These are phyloP conservation scores for Guaruba guarouba DNA, from an alignment of 2,113 vertebrate species.

Conservation along the genomic window DNA sequence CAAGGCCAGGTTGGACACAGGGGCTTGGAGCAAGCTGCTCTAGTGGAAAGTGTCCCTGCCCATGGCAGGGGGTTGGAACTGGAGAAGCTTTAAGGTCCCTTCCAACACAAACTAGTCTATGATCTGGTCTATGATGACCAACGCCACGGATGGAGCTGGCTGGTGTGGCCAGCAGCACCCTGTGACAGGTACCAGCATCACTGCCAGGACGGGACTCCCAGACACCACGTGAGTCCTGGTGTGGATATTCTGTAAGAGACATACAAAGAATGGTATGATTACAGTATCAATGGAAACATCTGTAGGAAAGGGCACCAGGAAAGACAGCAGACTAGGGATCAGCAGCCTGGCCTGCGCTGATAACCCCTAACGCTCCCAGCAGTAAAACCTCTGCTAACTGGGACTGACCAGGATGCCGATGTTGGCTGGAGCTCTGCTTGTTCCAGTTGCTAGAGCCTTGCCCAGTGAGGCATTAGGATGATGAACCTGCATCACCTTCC, in stretches of 20 bases:
- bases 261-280: neutral
- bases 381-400: neutral
- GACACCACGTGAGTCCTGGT: neutral
- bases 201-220: accelerated
- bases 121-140: neutral
- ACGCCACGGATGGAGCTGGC: neutral
- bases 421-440: neutral
- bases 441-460: neutral
- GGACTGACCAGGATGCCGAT: neutral
- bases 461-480: neutral
- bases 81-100: neutral
- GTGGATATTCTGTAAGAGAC: neutral
- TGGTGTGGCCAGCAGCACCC: accelerated
- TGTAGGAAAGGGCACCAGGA: neutral
- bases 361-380: too few relatives aligned
- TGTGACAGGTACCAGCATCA: neutral
- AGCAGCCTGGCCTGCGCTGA: neutral
- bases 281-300: neutral
- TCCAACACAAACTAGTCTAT: neutral
- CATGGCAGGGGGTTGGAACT: neutral
- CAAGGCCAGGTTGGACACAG: too few relatives aligned
- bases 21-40: neutral
- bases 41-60: neutral
- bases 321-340: too few relatives aligned
- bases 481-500: neutral